Base-by-base conservation (phyloP, 1,140 invertebrate genomes). In the Cyphomyrmex costatus region DNA sequence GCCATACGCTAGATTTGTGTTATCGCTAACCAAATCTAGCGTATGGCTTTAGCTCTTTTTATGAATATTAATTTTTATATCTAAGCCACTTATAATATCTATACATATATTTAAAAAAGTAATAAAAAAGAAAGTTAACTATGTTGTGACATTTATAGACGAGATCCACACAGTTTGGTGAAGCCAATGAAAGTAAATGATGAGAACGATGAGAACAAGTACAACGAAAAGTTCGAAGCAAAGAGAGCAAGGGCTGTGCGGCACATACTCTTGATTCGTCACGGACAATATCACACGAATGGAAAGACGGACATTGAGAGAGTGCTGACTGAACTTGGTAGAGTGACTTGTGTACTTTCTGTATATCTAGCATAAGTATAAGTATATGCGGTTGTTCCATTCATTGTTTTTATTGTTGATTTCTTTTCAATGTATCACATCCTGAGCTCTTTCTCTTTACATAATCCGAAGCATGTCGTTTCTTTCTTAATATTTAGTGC, bases 211-310 rank as follows among this genome's bases (percentile, higher is more conserved):
- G 96, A 97, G 61, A 97, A 97, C 90, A 94, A 96, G 70, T 96
- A 95, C 56, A 97, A 97, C 92, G 95, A 96, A 90, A 93, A 96
- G 87, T 91, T 96, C 63, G 96, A 97, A 89, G 96, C 96, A 16
- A 93, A 95, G 5, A 97, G 96, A 86, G 95, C 98, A 1, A 98
- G 96, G 93, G 97, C 97, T 4, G 96, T 96, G 0, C 95, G 99
- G 51, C 98, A 99, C 94, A 93, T 99, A 46, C 96, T 99, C 88
- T 96, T 99, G 7, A 98, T 99, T 87, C 96, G 99, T 51, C 99
- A 99, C 95, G 99, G 99, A 0, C 99, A 99, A 93, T 99, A 99
- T 93, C 96, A 98, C 89, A 92, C 97, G 27, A 95, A 96, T 33
- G 98, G 97, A 1, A 94, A 95, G 60, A 96, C 94, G 21, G 98